These are phyloP conservation scores for Muraenolepis orangiensis DNA, from an alignment of 2,797 vertebrate genomes.

Conservation along the genomic window DNA sequence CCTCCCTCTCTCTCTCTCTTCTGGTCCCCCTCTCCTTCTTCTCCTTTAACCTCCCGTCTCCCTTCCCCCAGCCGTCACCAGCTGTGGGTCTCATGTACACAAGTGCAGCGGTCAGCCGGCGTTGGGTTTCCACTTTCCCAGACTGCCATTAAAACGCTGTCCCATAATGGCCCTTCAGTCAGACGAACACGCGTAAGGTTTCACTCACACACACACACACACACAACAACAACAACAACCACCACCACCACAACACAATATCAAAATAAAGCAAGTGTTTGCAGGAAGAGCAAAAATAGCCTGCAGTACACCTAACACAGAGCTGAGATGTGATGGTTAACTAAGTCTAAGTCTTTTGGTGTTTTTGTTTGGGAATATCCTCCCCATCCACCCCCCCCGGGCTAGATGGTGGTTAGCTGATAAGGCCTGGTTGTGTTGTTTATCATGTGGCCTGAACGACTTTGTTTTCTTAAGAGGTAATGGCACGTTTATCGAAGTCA, in stretches of 20 bases:
- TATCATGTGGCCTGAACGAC: conserved; percentile 23
- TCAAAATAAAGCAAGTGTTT: background rate
- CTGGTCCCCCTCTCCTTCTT: background rate
- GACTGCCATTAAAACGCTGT: conserved; percentile 75
- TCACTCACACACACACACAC: conserved; percentile 54
- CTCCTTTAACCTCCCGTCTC: background rate
- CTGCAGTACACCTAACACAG: background rate
- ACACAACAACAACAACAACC: conserved; percentile 37
- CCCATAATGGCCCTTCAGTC: conserved; percentile 79
- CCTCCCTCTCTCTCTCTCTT: conserved; percentile 5
- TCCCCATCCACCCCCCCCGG: background rate
- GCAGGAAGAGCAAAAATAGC: background rate
- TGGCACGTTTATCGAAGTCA: background rate
- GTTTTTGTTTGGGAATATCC: background rate
- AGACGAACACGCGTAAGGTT: conserved; percentile 66
- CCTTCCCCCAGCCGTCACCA: conserved; percentile 47
- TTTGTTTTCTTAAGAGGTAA: conserved; percentile 24
- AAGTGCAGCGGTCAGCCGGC: conserved; percentile 70
- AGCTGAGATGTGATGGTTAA: background rate
- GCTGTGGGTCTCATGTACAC: conserved; percentile 73
- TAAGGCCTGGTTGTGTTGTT: conserved; percentile 14
- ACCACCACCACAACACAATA: conserved; percentile 2
- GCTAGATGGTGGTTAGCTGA: conserved; percentile 1
- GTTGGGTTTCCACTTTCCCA: conserved; percentile 78
- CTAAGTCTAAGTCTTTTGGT: background rate